A percentile compares a stretch with the other conserved stretches of the same genome.
Evolutionary conservation across 2,113 vertebrate species (phyloP).

Genomic region (Casuarius casuarius): DNA sequence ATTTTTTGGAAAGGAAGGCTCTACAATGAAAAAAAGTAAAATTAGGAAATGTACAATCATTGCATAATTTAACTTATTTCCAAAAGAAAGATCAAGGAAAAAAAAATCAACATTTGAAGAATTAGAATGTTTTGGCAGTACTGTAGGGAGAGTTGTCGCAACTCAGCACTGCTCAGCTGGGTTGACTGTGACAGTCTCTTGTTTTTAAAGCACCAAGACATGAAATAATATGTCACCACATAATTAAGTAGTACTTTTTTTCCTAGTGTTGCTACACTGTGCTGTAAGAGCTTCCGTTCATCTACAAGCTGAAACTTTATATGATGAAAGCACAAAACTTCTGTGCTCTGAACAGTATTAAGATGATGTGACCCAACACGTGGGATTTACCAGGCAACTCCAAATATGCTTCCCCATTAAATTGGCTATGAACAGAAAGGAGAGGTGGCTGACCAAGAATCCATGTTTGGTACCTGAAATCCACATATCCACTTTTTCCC

Average conservation of each 20-base stretch:
- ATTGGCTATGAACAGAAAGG: not conserved
- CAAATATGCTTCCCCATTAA: not conserved
- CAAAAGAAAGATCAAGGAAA: not conserved
- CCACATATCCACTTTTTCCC: not conserved
- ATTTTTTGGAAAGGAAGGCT: conserved; percentile 98
- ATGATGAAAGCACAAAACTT: not conserved
- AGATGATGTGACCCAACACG: not conserved
- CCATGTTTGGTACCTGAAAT: not conserved
- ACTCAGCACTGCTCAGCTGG: not conserved
- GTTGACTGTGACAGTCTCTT: not conserved
- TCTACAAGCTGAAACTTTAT: not conserved
- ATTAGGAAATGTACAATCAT: not conserved
- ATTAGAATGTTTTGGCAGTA: not conserved
- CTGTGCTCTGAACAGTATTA: not conserved
- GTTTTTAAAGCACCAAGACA: not conserved
- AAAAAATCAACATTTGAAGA: not conserved
- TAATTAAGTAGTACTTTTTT: not conserved
- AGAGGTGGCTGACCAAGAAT: not conserved
- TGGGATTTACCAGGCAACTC: not conserved
- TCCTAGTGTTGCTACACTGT: not conserved
- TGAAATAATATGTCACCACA: not conserved
- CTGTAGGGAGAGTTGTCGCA: not conserved
- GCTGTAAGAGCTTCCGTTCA: not conserved
- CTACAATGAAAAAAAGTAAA: conserved; percentile 74
- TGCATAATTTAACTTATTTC: not conserved